A percentile compares a stretch with the other conserved stretches of the same genome.
phyloP scores from a whole-genome alignment of 2,888 invertebrate genomes.

The Diachrysia chrysitis region DNA sequence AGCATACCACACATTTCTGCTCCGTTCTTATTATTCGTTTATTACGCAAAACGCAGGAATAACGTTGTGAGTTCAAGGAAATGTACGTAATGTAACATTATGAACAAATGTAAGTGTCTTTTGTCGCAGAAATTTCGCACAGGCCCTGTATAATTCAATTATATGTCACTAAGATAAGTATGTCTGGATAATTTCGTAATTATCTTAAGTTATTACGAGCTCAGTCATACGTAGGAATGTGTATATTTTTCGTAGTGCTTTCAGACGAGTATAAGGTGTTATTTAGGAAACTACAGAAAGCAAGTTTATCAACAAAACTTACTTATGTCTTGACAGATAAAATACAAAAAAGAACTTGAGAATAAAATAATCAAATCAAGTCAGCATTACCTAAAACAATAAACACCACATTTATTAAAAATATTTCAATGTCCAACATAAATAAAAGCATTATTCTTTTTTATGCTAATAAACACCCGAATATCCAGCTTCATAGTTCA shows the following conservation, averaged over 20 bases:
- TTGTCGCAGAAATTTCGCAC: constrained; percentile 39
- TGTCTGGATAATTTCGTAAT: constrained; percentile 35
- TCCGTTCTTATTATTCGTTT: constrained; percentile 68
- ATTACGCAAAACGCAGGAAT: constrained; percentile 61
- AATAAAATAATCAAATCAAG: not conserved
- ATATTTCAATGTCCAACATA: constrained; percentile 8
- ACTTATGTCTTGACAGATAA: no score
- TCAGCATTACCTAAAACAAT: not conserved
- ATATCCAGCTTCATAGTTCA: constrained; percentile 20
- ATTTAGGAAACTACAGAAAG: no score
- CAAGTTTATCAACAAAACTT: no score
- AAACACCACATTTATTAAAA: constrained; percentile 28
- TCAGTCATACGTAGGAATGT: not conserved
- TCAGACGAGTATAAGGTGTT: not conserved
- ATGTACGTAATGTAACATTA: constrained; percentile 56
- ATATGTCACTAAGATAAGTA: constrained; percentile 53
- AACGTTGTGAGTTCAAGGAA: constrained; percentile 63
- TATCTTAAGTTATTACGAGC: constrained; percentile 5
- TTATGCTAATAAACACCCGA: constrained; percentile 19
- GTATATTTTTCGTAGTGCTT: not conserved
- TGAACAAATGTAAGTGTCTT: constrained; percentile 46
- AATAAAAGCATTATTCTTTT: constrained; percentile 15
- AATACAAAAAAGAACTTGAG: no score
- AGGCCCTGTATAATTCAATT: constrained; percentile 57
- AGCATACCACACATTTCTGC: constrained; percentile 55